These are phyloP conservation scores for Phaetusa simplex DNA, from an alignment of 2,113 vertebrate genomes.

Conservation along the genomic window DNA sequence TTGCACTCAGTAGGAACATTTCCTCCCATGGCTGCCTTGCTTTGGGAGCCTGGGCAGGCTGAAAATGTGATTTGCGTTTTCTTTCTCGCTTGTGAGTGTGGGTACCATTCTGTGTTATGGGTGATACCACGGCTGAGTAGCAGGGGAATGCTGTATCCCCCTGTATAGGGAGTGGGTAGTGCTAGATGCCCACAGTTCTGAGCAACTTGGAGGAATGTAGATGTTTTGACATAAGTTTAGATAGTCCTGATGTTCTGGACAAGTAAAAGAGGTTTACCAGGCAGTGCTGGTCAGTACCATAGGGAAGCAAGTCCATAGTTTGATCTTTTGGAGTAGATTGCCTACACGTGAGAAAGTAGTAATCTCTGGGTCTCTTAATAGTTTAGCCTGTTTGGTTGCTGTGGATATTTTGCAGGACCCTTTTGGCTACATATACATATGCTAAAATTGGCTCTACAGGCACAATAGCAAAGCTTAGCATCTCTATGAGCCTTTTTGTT, in stretches of 20 bases:
- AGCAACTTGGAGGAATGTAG: not conserved
- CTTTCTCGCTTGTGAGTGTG: not conserved
- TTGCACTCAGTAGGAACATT: not conserved
- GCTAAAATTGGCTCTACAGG: not conserved
- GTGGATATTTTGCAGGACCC: not conserved
- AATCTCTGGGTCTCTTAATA: not conserved
- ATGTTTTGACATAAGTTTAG: not conserved
- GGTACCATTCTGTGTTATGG: not conserved
- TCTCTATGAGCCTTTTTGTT: not conserved
- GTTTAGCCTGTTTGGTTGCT: not conserved
- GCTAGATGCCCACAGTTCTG: not conserved
- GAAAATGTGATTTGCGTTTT: not conserved
- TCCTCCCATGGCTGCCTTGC: not conserved
- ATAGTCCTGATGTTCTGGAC: not conserved
- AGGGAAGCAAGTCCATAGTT: not conserved
- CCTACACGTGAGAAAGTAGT: fast-evolving
- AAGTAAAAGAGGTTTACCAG: not conserved
- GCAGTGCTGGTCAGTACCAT: not conserved
- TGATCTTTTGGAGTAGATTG: not conserved
- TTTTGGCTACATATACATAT: not conserved
- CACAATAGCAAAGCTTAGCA: not conserved
- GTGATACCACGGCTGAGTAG: not conserved
- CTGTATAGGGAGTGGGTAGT: not conserved
- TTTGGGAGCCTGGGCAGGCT: not conserved
- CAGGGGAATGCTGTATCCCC: not conserved